A percentile compares a stretch with the other conserved stretches of the same genome.
Evolutionary conservation across 2,797 vertebrate species (phyloP).

Genomic region (Mormyrops attenuatus): DNA sequence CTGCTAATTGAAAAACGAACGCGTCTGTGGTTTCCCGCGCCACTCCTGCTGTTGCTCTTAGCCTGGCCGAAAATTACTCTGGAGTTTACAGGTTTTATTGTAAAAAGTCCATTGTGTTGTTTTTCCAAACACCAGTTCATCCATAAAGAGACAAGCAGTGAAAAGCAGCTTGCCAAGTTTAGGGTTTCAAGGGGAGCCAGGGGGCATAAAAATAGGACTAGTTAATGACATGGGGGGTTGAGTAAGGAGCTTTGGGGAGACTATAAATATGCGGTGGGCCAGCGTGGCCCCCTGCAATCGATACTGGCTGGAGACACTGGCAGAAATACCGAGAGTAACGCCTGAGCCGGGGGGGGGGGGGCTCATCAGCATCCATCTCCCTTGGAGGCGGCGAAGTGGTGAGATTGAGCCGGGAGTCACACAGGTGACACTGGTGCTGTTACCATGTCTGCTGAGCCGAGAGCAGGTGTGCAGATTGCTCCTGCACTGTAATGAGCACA

Average conservation of each 20-base stretch:
- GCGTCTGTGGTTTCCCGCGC: slow-evolving; percentile 22
- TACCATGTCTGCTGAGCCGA: not conserved
- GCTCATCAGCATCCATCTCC: not conserved
- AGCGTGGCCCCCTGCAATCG: not conserved
- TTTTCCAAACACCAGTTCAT: not conserved
- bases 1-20: slow-evolving; percentile 25
- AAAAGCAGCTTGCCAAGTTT: not conserved
- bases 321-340: not conserved
- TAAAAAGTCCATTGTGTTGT: slow-evolving; percentile 21
- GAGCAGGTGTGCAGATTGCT: not conserved
- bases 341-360: not conserved
- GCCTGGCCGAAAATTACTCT: not conserved
- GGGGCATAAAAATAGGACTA: slow-evolving; percentile 1
- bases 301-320: not conserved
- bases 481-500: not conserved
- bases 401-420: not conserved
- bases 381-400: not conserved
- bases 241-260: not conserved
- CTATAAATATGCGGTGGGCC: slow-evolving; percentile 3
- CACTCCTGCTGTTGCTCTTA: slow-evolving; percentile 19
- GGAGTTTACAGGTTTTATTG: slow-evolving; percentile 15
- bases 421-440: not conserved
- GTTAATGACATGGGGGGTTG: not conserved
- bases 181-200: not conserved
- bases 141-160: not conserved